Evolutionary conservation across 2,113 vertebrate genomes (phyloP).

Genomic region (Polypterus senegalus): DNA sequence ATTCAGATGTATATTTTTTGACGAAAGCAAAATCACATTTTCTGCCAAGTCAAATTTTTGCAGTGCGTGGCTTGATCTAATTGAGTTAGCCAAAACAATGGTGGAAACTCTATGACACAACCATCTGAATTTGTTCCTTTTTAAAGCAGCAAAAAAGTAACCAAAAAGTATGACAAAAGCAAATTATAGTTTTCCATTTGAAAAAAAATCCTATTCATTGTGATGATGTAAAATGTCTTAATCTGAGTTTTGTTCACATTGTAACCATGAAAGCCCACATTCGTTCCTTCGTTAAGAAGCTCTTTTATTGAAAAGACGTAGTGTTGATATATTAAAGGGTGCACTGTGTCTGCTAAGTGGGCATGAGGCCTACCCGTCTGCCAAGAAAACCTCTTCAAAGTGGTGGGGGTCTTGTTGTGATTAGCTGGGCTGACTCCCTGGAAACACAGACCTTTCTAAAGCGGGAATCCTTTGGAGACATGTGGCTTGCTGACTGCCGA

Average conservation of each 20-base stretch:
- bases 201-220: conserved; percentile 12
- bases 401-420: conserved; percentile 10
- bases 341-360: conserved; percentile 12
- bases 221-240: conserved; percentile 20
- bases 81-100: too few species aligned
- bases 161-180: too few species aligned
- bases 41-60: too few species aligned
- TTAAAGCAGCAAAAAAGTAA: too few species aligned
- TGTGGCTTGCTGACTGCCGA: conserved; percentile 9
- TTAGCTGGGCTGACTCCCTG: conserved; percentile 7
- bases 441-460: conserved; percentile 6
- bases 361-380: conserved; percentile 12
- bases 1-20: too few species aligned
- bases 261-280: conserved; percentile 20
- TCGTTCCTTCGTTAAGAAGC: conserved; percentile 15
- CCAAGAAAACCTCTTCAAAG: conserved; percentile 13
- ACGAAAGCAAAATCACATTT: too few species aligned
- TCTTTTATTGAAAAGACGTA: conserved; percentile 9
- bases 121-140: too few species aligned
- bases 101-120: too few species aligned
- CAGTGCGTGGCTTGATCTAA: too few species aligned
- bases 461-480: conserved; percentile 12
- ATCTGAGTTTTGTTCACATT: conserved; percentile 19
- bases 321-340: conserved; percentile 11
- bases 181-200: too few species aligned